Percentiles rank a stretch among this genome's conserved stretches.
Conservation (phyloP, 2,797 vertebrate species). For the Borostomias antarcticus region DNA sequence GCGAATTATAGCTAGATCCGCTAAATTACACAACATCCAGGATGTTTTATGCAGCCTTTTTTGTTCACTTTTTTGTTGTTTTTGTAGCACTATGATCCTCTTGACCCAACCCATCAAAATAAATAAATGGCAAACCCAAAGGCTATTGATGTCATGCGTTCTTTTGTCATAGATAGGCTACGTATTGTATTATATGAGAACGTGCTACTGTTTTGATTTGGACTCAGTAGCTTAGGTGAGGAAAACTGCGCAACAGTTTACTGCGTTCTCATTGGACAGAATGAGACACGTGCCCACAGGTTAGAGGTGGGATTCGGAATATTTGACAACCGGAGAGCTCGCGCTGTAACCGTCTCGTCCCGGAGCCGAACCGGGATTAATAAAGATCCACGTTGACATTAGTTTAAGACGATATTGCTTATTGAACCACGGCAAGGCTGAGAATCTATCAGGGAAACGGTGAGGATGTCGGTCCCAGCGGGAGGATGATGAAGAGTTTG, state of each 20-base stretch:
- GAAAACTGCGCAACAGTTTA: slow-evolving; percentile 45
- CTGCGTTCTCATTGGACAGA: slow-evolving; percentile 53
- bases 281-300: slow-evolving; percentile 9
- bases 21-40: too few species aligned
- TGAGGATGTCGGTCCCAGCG: slow-evolving; percentile 65
- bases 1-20: too few species aligned
- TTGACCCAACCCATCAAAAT: too few species aligned
- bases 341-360: too few species aligned
- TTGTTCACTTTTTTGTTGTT: too few species aligned
- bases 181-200: too few species aligned
- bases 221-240: neutral
- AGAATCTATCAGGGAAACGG: neutral
- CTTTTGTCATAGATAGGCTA: too few species aligned
- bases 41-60: too few species aligned
- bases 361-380: neutral
- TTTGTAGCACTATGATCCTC: too few species aligned
- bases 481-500: slow-evolving; percentile 70
- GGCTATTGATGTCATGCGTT: too few species aligned
- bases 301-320: slow-evolving; percentile 20
- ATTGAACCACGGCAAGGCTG: neutral
- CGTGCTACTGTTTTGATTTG: neutral
- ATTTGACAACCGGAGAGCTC: slow-evolving; percentile 20
- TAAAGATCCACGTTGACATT: neutral
- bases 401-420: neutral
- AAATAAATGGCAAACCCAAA: too few species aligned